These are phyloP conservation scores for Gyps fulvus DNA, from an alignment of 2,113 vertebrate species.

Conservation along the genomic window DNA sequence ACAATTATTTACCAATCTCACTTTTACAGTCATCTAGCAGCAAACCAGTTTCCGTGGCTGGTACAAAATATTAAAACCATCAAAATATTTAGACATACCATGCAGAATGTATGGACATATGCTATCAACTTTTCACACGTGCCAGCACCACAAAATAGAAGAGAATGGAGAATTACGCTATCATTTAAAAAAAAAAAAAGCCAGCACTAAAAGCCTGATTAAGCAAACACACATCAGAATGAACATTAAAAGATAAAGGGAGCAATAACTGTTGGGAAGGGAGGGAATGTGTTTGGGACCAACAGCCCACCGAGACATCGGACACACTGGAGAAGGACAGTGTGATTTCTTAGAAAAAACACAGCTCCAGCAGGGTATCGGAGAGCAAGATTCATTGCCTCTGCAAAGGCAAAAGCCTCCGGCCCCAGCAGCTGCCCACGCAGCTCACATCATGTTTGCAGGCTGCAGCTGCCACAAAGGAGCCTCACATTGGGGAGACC, in stretches of 20 bases:
- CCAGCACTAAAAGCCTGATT: neutral
- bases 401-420: neutral
- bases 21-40: too few species aligned
- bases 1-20: too few species aligned
- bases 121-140: too few species aligned
- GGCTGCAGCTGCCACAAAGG: neutral
- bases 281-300: neutral
- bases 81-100: too few species aligned
- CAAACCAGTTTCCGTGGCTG: too few species aligned
- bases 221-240: neutral
- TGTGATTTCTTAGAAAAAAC: neutral
- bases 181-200: neutral
- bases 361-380: neutral
- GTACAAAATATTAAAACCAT: too few species aligned
- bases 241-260: neutral
- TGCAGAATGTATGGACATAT: too few species aligned
- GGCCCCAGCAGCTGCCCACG: neutral
- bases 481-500: too few species aligned
- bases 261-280: neutral
- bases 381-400: neutral
- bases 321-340: neutral
- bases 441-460: neutral
- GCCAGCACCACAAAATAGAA: too few species aligned
- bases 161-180: neutral
- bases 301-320: fast-evolving